phyloP scores from a whole-genome alignment of 37 sponge, comb jelly and placozoan genomes.

The Aplysina aerophoba region DNA sequence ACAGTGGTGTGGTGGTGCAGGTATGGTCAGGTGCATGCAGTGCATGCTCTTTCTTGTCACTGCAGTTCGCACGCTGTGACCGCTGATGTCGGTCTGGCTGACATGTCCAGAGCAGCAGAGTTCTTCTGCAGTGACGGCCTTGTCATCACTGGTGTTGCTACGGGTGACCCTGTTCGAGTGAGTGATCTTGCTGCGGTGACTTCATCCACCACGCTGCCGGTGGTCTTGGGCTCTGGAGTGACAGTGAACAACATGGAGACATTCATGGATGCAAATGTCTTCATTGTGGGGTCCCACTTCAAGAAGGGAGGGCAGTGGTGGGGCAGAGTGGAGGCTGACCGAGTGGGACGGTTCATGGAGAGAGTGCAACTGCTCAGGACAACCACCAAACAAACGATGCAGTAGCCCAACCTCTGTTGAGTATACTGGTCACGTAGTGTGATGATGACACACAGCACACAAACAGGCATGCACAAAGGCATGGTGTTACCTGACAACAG shows the following conservation, averaged over 20 bases:
- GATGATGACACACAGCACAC: too few relatives aligned
- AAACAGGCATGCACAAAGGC: too few relatives aligned
- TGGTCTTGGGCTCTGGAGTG: constrained; percentile 89
- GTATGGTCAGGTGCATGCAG: too few relatives aligned
- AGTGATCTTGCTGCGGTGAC: constrained; percentile 44
- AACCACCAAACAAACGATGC: neutral
- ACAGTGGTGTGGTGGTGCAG: too few relatives aligned
- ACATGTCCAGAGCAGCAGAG: constrained; percentile 81
- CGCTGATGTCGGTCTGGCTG: constrained; percentile 61
- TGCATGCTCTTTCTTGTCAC: too few relatives aligned
- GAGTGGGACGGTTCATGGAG: constrained; percentile 71
- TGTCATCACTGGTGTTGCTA: constrained; percentile 76
- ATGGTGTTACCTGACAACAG: too few relatives aligned
- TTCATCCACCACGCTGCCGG: constrained; percentile 48
- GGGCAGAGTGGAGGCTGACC: constrained; percentile 45
- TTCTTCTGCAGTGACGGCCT: constrained; percentile 89
- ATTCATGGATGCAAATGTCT: constrained; percentile 54
- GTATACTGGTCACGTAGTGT: too few relatives aligned
- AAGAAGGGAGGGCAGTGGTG: constrained; percentile 80
- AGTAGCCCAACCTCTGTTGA: too few relatives aligned
- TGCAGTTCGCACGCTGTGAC: constrained; percentile 88
- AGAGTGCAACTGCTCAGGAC: neutral
- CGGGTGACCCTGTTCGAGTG: constrained; percentile 60
- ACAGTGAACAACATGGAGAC: constrained; percentile 63
- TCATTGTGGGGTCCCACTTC: constrained; percentile 92